Evolutionary conservation across 2,888 invertebrate species (phyloP).

Genomic region (Ptychoptera contaminata): DNA sequence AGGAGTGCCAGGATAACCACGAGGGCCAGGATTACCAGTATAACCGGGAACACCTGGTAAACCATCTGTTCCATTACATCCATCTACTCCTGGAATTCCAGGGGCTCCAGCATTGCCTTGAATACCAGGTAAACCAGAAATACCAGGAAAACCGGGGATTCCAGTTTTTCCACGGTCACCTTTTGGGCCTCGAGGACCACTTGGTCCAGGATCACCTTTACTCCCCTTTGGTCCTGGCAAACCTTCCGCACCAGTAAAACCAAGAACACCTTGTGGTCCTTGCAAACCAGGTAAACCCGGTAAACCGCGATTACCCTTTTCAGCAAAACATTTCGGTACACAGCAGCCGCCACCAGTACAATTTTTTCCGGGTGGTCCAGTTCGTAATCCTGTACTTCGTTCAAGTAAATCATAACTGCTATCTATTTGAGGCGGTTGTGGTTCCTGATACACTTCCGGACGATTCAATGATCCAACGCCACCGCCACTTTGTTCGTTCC

Average conservation of each 20-base stretch:
- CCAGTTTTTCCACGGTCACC: conserved; percentile 79
- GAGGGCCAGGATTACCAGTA: conserved; percentile 56
- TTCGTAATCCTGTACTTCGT: conserved; percentile 19
- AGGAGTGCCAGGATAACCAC: conserved; percentile 42
- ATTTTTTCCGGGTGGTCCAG: conserved; percentile 35
- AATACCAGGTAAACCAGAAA: conserved; percentile 30
- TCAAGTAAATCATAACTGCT: conserved; percentile 26
- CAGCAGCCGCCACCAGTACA: conserved; percentile 55
- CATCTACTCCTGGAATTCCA: conserved; percentile 80
- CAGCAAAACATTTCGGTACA: conserved; percentile 74
- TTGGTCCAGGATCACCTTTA: conserved; percentile 72
- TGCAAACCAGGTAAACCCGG: conserved; percentile 55
- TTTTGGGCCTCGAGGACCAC: conserved; percentile 66
- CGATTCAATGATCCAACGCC: conserved; percentile 22
- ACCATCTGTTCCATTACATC: conserved; percentile 93
- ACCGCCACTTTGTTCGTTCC: conserved; percentile 21
- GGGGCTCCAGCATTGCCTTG: conserved; percentile 40
- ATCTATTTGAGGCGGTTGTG: conserved; percentile 17
- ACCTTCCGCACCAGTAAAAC: conserved; percentile 73
- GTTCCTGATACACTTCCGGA: conserved; percentile 9
- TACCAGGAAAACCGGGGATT: conserved; percentile 71
- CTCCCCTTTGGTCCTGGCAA: conserved; percentile 76
- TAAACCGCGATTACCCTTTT: conserved; percentile 67
- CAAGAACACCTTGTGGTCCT: conserved; percentile 60
- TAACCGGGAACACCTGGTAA: conserved; percentile 52